A percentile compares a stretch with the other conserved stretches of the same genome.
phyloP scores from a whole-genome alignment of 2,888 invertebrate species.

The Lissonota sp. region DNA sequence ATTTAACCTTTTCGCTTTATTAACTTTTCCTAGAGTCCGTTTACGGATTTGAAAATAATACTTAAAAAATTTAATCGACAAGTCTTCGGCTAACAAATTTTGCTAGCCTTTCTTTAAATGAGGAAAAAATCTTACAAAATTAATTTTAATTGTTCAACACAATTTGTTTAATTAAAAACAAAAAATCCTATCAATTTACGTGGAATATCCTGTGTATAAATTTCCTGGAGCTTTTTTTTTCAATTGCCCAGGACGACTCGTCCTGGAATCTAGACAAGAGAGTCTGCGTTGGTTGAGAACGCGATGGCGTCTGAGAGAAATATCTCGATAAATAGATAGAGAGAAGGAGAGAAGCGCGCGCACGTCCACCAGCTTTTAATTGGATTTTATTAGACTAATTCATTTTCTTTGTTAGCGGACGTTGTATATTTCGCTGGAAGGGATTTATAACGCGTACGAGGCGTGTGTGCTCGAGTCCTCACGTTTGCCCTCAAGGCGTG shows the following conservation, averaged over 20 bases:
- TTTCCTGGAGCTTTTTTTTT: conserved; percentile 28
- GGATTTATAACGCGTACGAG: conserved; percentile 39
- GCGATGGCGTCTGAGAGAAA: conserved; percentile 24
- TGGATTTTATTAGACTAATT: conserved; percentile 75
- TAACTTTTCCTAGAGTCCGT: too few relatives aligned
- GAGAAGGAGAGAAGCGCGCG: conserved; percentile 36
- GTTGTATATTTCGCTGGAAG: conserved; percentile 25
- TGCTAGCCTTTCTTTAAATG: too few relatives aligned
- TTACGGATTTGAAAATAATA: too few relatives aligned
- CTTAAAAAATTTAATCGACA: too few relatives aligned
- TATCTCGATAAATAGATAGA: too few relatives aligned
- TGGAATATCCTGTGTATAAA: too few relatives aligned
- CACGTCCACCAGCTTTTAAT: conserved; percentile 68
- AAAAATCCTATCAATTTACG: too few relatives aligned
- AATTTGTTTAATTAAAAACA: too few relatives aligned
- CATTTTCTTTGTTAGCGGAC: conserved; percentile 61
- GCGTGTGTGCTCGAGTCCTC: conserved; percentile 36
- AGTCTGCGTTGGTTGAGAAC: conserved; percentile 45
- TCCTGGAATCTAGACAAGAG: conserved; percentile 56
- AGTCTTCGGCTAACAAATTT: too few relatives aligned
- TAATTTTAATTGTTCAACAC: too few relatives aligned
- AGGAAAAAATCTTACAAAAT: too few relatives aligned
- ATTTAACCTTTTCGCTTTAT: too few relatives aligned
- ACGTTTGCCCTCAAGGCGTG: conserved; percentile 53
- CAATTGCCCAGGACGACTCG: conserved; percentile 56